phyloP scores from a whole-genome alignment of 2,113 vertebrate genomes.

The human (Homo sapiens) region DNA sequence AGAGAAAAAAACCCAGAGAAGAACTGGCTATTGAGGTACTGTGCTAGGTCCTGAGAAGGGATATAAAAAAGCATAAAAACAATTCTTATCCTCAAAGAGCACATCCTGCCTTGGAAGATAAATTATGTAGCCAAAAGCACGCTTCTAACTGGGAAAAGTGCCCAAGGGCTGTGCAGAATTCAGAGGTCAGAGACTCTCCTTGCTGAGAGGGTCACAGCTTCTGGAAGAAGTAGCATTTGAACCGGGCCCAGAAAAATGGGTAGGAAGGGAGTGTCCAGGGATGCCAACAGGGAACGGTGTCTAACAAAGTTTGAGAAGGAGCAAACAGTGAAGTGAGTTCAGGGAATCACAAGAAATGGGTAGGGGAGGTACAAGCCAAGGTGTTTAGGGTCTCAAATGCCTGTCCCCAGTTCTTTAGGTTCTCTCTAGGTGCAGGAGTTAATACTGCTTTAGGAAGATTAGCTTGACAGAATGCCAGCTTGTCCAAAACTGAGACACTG shows the following conservation, averaged over 20 bases:
- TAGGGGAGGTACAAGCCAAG: not conserved
- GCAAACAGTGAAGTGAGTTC: not conserved
- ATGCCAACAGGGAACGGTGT: not conserved
- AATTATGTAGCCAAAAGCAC: slow-evolving; percentile 12
- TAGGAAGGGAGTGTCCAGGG: not conserved
- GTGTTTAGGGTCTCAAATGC: not conserved
- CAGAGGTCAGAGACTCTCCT: not conserved
- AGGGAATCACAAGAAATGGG: not conserved
- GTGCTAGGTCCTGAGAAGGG: not conserved
- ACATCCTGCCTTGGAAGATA: slow-evolving; percentile 4
- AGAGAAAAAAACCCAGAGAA: too few relatives aligned
- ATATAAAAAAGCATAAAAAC: not conserved
- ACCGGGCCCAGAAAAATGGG: not conserved
- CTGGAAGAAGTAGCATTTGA: not conserved
- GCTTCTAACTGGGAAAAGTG: not conserved
- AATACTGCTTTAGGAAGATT: not conserved
- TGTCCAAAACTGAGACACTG: not conserved
- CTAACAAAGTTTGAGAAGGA: not conserved
- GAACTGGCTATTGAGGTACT: not conserved
- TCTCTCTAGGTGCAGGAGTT: not conserved
- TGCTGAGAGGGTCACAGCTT: not conserved
- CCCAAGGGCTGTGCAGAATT: not conserved
- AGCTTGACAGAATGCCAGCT: not conserved
- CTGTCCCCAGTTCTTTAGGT: not conserved
- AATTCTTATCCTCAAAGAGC: not conserved